These are phyloP conservation scores for Trachelus iudaicus DNA, from an alignment of 2,888 invertebrate genomes.

Conservation along the genomic window DNA sequence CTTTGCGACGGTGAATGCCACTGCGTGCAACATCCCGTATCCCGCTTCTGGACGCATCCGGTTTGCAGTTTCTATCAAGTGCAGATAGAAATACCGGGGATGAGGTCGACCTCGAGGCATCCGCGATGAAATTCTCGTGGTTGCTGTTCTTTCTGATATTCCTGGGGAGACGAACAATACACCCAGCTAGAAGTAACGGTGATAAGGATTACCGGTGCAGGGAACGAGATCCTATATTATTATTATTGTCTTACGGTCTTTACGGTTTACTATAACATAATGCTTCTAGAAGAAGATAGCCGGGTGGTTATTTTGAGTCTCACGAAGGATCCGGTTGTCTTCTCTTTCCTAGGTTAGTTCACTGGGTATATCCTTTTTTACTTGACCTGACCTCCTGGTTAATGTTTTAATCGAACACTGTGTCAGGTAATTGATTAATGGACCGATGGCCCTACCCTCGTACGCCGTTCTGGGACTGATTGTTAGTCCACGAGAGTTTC, in stretches of 20 bases:
- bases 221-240: not conserved
- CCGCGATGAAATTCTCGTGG: not conserved
- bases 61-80: not conserved
- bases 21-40: not conserved
- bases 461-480: not conserved
- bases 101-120: not conserved
- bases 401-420: not conserved
- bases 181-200: not conserved
- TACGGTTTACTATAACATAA: no score
- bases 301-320: not conserved
- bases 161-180: not conserved
- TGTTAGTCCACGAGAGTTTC: not conserved
- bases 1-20: not conserved
- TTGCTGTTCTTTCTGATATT: not conserved
- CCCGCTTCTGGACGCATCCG: not conserved
- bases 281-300: no score
- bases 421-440: not conserved
- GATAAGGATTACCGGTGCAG: not conserved
- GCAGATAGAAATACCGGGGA: not conserved
- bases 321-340: not conserved
- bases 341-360: not conserved
- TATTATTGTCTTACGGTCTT: not conserved
- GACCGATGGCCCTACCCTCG: not conserved
- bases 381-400: not conserved
- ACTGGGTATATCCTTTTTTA: not conserved